phyloP scores from a whole-genome alignment of 1,140 invertebrate genomes.

The Nixonia krombeini region DNA sequence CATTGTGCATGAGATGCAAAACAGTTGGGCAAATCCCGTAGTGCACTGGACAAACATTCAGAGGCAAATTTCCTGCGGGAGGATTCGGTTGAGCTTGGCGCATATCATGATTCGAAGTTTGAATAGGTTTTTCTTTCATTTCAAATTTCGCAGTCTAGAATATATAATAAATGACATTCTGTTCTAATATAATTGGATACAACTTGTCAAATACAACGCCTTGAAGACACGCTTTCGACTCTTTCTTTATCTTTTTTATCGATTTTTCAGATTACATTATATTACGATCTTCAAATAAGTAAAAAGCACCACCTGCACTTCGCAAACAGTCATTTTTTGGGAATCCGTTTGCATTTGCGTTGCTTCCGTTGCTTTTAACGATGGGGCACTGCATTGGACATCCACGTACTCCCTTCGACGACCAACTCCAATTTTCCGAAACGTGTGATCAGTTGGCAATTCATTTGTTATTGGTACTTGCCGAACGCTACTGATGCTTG shows the following conservation, averaged over 20 bases:
- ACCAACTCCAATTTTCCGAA: constrained; percentile 43
- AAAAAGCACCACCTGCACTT: constrained; percentile 57
- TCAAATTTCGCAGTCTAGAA: constrained; percentile 44
- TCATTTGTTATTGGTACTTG: constrained; percentile 11
- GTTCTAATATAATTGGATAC: no score
- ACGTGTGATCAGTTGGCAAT: constrained; percentile 30
- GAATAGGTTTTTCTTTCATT: constrained; percentile 50
- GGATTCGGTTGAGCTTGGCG: constrained; percentile 17
- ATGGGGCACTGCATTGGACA: constrained; percentile 43
- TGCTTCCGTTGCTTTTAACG: constrained; percentile 16
- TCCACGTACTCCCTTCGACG: constrained; percentile 56
- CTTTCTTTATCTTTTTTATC: no score
- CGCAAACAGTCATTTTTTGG: constrained; percentile 3
- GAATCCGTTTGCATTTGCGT: constrained; percentile 55
- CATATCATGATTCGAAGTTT: constrained; percentile 47
- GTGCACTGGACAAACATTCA: not conserved
- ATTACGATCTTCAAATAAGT: no score
- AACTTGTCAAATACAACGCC: no score
- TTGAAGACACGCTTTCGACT: no score
- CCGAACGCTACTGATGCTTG: constrained; percentile 54
- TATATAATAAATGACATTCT: no score
- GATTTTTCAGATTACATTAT: no score
- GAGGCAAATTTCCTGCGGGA: constrained; percentile 5
- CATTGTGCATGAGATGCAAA: constrained; percentile 45
- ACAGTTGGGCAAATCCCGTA: constrained; percentile 39